Base-by-base conservation (phyloP, 2,888 invertebrate genomes). In the Habroteleia sp. region DNA sequence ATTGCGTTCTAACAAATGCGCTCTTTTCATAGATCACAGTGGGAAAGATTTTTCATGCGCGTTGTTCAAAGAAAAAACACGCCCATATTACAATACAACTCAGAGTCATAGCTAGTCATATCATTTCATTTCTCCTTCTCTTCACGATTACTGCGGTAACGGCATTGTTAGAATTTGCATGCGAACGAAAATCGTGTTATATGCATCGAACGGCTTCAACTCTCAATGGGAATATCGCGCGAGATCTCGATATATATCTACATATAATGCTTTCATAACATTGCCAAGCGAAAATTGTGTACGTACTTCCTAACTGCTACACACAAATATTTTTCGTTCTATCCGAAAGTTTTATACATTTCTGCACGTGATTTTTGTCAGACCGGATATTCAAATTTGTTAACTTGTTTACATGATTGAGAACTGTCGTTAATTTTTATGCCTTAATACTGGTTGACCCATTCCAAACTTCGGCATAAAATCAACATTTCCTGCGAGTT, bases 121-220 rank as follows among this genome's bases (percentile, higher is more conserved):
- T 69, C 52, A 60, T 60, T 58, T 42, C 50, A 37, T 60, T 68
- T 60, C 42, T 35, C 37, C 37, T 52, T 69, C 69, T 58, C 33
- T 50, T 37, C 41, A 16, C 62, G 69, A 71, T 62, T 71, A 62
- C 46, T 25, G 69, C 60, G 29, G 62, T 71, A 62, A 69, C 60
- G 52, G 69, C 41, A 58, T 69, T 69, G 69, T 69, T 52, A 60
- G 52, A 69, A 69, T 69, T 60, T 69, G 69, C 69, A 69, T 69
- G 60, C 44, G 60, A 69, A 69, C 69, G 69, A 60, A 69, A 69
- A 69, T 69, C 69, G 52, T 52, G 69, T 69, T 69, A 60, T 52
- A 60, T 52, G 60, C 69, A 60, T 60, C 42, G 69, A 69, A 69
- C 60, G 60, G 58, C 41, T 52, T 52, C 52, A 69, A 69, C 37